Percentiles rank a stretch among this genome's conserved stretches.
Evolutionary conservation across 2,888 invertebrate species (phyloP).

Genomic region (Glaucopsyche alexis): DNA sequence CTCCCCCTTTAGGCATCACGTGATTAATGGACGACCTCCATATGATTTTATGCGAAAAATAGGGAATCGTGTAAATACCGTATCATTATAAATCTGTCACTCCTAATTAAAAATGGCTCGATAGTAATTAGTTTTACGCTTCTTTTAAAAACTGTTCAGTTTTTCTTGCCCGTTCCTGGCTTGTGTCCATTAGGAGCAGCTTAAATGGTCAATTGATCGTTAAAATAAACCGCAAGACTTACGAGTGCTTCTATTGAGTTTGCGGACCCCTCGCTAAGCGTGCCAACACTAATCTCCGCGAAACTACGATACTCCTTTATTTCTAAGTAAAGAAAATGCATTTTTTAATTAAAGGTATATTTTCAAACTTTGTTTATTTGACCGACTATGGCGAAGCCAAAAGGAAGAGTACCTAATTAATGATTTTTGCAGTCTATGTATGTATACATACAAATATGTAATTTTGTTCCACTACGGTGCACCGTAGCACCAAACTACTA

Average conservation of each 20-base stretch:
- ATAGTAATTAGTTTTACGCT: constrained; percentile 7
- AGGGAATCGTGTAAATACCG: too few relatives aligned
- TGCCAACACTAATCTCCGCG: constrained; percentile 10
- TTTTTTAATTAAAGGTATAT: background rate
- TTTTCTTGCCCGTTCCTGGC: constrained; percentile 8
- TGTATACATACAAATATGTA: too few relatives aligned
- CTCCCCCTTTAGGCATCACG: too few relatives aligned
- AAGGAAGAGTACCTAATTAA: too few relatives aligned
- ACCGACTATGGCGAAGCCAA: too few relatives aligned
- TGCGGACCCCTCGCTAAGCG: background rate
- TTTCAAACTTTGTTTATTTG: too few relatives aligned
- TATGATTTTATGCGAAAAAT: too few relatives aligned
- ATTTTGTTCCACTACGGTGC: too few relatives aligned
- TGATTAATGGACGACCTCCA: too few relatives aligned
- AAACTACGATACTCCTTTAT: constrained; percentile 6
- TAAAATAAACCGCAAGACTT: constrained; percentile 26
- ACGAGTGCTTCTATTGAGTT: constrained; percentile 9
- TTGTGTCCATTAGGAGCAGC: constrained; percentile 2
- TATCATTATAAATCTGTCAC: background rate
- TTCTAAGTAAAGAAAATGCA: background rate
- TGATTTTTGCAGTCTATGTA: too few relatives aligned
- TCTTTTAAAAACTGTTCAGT: constrained; percentile 5
- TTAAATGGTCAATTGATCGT: constrained; percentile 23
- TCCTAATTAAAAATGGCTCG: background rate
- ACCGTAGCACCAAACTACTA: too few relatives aligned